Percentiles rank a stretch among this genome's conserved stretches.
Conservation (phyloP, 2,888 invertebrate species). For the Iselma pallidipennis region DNA sequence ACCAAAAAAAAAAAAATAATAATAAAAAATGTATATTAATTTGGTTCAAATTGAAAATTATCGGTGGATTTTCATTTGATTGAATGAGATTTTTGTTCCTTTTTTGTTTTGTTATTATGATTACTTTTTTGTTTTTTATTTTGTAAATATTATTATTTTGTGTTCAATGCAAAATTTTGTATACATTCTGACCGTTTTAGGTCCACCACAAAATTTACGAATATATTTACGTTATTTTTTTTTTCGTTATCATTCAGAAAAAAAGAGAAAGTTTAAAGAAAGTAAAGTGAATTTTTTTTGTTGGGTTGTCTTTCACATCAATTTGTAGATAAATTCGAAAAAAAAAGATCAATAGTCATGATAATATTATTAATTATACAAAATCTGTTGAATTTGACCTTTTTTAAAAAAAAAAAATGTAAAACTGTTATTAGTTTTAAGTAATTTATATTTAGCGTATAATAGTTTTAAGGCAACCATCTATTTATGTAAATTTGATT, state of each 20-base stretch:
- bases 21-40: not conserved
- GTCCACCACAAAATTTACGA: constrained; percentile 14
- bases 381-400: constrained; percentile 27
- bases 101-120: not conserved
- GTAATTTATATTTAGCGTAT: constrained; percentile 50
- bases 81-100: constrained; percentile 26
- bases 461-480: constrained; percentile 51
- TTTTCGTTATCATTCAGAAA: no score
- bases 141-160: constrained; percentile 24
- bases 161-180: constrained; percentile 26
- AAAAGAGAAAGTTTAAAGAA: not conserved
- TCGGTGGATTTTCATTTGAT: constrained; percentile 7
- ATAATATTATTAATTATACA: constrained; percentile 4
- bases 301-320: constrained; percentile 18
- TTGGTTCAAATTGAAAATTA: not conserved
- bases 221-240: constrained; percentile 5
- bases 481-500: constrained; percentile 51
- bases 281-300: constrained; percentile 11
- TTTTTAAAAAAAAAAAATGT: no score
- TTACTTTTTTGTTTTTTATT: not conserved
- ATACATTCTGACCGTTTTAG: constrained; percentile 32
- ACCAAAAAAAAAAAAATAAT: no score
- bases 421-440: constrained; percentile 45
- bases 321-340: not conserved
- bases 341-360: constrained; percentile 1